Percentiles rank a stretch among this genome's conserved stretches.
phyloP scores from a whole-genome alignment of 2,113 vertebrate genomes.

The Urocolius indicus region DNA sequence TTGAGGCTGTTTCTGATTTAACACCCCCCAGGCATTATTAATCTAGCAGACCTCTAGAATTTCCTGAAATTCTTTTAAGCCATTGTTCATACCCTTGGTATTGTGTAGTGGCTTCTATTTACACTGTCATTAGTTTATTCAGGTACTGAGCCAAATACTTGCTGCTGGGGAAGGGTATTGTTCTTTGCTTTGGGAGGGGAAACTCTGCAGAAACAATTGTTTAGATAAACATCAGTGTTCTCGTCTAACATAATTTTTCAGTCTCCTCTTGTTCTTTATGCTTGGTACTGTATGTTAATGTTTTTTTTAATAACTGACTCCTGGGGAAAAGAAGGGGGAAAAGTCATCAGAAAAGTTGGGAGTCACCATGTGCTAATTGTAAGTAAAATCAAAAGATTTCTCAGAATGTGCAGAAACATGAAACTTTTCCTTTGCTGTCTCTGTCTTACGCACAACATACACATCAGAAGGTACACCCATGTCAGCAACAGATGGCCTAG shows the following conservation, averaged over 20 bases:
- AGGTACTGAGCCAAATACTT: neutral
- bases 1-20: neutral
- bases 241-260: neutral
- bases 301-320: neutral
- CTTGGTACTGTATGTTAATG: neutral
- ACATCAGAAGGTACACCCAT: neutral
- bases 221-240: constrained; percentile 25
- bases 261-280: neutral
- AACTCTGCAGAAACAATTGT: neutral
- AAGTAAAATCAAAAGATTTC: neutral
- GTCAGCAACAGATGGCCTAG: neutral
- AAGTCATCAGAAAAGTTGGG: neutral
- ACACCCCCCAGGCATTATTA: neutral
- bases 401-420: neutral
- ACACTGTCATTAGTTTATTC: neutral
- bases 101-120: constrained; percentile 3
- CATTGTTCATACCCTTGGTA: constrained; percentile 1
- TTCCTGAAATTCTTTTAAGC: constrained; percentile 44
- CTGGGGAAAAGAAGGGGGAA: neutral
- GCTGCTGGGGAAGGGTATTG: neutral
- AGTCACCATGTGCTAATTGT: neutral
- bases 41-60: neutral
- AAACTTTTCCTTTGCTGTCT: neutral
- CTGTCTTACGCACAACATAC: neutral
- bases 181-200: constrained; percentile 8